Conservation (phyloP, 2,797 vertebrate genomes). For the Lagocephalus sceleratus region DNA sequence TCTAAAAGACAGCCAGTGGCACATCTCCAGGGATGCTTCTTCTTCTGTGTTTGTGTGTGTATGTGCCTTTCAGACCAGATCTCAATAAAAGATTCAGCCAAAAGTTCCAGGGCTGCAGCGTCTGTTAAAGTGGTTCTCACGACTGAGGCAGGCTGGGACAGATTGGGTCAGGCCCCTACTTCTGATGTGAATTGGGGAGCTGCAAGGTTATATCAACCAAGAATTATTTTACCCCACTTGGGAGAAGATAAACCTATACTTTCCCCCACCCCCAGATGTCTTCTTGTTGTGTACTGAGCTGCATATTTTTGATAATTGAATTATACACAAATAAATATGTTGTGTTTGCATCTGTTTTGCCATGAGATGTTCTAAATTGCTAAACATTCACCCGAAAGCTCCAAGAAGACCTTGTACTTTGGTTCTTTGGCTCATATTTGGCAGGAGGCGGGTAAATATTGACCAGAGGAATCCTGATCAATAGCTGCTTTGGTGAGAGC, state of each 20-base stretch:
- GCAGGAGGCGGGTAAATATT: constrained; percentile 53
- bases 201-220: constrained; percentile 30
- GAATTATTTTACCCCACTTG: constrained; percentile 18
- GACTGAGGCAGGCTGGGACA: constrained; percentile 30
- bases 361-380: constrained; percentile 17
- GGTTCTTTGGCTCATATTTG: constrained; percentile 41
- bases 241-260: constrained; percentile 23
- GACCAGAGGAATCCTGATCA: constrained; percentile 40
- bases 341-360: background rate
- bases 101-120: constrained; percentile 56
- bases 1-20: constrained; percentile 40
- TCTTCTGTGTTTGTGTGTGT: constrained; percentile 17
- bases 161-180: constrained; percentile 52
- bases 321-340: background rate
- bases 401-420: constrained; percentile 45
- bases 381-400: constrained; percentile 11
- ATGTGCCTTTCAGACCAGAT: constrained; percentile 43
- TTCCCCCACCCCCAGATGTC: background rate
- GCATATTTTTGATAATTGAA: background rate
- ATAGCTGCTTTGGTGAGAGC: constrained; percentile 33
- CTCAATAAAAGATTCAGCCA: constrained; percentile 64
- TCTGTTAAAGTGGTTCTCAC: constrained; percentile 68
- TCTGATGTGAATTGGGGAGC: constrained; percentile 52
- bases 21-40: constrained; percentile 57
- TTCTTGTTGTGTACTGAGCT: background rate